phyloP scores from a whole-genome alignment of 2,113 vertebrate genomes.

The Megaceryle maxima region DNA sequence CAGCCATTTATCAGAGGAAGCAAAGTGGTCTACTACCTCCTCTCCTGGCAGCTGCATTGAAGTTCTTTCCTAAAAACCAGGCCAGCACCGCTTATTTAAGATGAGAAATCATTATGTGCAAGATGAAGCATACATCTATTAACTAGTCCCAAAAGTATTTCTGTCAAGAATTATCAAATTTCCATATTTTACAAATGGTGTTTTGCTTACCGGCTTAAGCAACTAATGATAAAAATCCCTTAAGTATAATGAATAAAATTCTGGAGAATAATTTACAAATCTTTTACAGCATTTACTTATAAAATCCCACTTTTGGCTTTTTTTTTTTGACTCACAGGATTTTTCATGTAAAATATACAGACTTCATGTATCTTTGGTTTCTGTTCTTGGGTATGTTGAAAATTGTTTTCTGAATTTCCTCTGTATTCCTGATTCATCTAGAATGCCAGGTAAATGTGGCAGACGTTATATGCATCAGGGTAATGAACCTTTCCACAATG shows the following conservation, averaged over 20 bases:
- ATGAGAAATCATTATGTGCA: background rate
- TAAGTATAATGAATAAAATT: background rate
- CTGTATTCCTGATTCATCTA: background rate
- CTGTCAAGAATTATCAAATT: slow-evolving; percentile 20
- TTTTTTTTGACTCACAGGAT: background rate
- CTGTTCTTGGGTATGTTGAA: background rate
- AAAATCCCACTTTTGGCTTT: background rate
- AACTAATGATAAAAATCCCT: background rate
- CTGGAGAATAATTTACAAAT: background rate
- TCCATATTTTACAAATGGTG: background rate
- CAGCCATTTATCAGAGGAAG: background rate
- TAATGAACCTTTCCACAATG: background rate
- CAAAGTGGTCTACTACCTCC: background rate
- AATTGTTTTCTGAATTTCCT: background rate
- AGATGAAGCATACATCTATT: background rate
- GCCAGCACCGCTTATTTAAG: background rate
- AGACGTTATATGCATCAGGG: background rate
- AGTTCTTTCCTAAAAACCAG: background rate
- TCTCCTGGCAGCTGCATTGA: background rate
- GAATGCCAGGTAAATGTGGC: background rate
- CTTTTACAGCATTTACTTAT: background rate
- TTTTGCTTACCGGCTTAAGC: background rate
- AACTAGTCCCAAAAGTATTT: slow-evolving; percentile 10
- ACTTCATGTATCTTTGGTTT: background rate
- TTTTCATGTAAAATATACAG: background rate